Conservation (phyloP, 2,888 invertebrate species). For the Acleris laterana region DNA sequence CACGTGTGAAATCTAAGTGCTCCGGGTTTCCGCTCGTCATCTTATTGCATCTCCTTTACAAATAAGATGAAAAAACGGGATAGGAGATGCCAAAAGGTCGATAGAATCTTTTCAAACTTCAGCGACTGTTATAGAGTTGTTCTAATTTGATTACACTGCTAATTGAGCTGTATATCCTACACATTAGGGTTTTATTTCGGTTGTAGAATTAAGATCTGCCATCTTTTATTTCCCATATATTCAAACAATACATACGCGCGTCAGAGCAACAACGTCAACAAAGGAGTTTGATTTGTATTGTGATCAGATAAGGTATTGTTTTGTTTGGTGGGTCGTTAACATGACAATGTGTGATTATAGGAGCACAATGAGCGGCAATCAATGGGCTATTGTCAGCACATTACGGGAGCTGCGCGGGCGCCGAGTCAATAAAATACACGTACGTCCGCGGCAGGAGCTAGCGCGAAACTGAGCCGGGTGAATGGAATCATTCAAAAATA, state of each 20-base stretch:
- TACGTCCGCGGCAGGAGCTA: background rate
- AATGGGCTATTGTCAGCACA: conserved; percentile 25
- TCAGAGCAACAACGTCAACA: conserved; percentile 9
- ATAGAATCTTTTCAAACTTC: conserved; percentile 8
- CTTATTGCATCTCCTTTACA: conserved; percentile 1
- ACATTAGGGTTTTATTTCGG: background rate
- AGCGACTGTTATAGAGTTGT: conserved; percentile 3
- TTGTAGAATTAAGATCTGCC: background rate
- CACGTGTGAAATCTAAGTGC: conserved; percentile 21
- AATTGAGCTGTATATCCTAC: background rate
- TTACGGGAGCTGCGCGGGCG: conserved; percentile 8
- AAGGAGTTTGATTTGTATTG: conserved; percentile 16
- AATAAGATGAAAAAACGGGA: background rate
- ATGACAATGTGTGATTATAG: conserved; percentile 33
- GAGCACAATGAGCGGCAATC: conserved; percentile 16
- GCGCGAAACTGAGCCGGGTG: background rate
- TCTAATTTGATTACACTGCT: background rate
- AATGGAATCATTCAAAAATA: no score
- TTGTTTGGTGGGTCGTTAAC: conserved; percentile 6
- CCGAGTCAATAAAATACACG: conserved; percentile 9
- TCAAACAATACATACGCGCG: conserved; percentile 11
- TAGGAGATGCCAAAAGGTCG: conserved; percentile 2
- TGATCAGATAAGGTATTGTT: conserved; percentile 13
- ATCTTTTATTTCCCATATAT: conserved; percentile 21
- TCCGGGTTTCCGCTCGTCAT: conserved; percentile 1